Evolutionary conservation across 2,113 vertebrate species (phyloP).

Genomic region (mouse (Mus musculus)): GRCm39 chr9:72666001-72666500

Average conservation of each 20-base stretch:
- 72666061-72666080: background rate
- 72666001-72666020: background rate
- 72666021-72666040: background rate
- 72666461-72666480: background rate
- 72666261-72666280: background rate
- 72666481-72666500: slow-evolving; percentile 1
- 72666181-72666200: slow-evolving; percentile 65
- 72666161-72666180: slow-evolving; percentile 68
- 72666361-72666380: no score
- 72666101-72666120: slow-evolving; percentile 67
- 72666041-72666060: background rate
- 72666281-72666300: slow-evolving; percentile 15
- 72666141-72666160: slow-evolving; percentile 64
- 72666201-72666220: slow-evolving; percentile 70
- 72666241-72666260: slow-evolving; percentile 70
- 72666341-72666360: background rate
- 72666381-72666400: background rate
- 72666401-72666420: background rate
- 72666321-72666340: background rate
- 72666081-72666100: slow-evolving; percentile 62
- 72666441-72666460: background rate
- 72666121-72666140: slow-evolving; percentile 71
- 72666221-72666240: slow-evolving; percentile 62
- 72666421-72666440: slow-evolving; percentile 42
- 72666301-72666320: background rate